These are phyloP conservation scores for Aricia agestis DNA, from an alignment of 1,140 invertebrate genomes.

Conservation along the genomic window DNA sequence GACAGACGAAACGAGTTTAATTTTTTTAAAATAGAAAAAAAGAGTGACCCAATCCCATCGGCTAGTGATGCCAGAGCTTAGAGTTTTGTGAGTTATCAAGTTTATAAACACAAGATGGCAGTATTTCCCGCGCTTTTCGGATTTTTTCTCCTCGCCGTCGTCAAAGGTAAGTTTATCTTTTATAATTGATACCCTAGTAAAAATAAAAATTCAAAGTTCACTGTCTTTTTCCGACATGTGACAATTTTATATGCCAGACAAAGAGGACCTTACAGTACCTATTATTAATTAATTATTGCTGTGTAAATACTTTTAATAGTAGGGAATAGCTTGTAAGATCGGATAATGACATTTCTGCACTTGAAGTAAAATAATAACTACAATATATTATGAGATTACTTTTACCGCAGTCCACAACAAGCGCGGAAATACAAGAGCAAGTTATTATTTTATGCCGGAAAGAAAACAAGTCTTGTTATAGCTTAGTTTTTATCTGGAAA, in stretches of 20 bases:
- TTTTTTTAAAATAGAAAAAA: slow-evolving; percentile 39
- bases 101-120: slow-evolving; percentile 50
- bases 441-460: slow-evolving; percentile 1
- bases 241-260: no score
- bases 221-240: no score
- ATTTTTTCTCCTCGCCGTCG: slow-evolving; percentile 44
- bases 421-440: not conserved
- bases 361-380: not conserved
- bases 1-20: slow-evolving; percentile 43
- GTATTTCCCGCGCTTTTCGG: slow-evolving; percentile 58
- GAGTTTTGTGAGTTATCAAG: slow-evolving; percentile 43
- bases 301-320: no score
- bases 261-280: no score
- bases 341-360: not conserved
- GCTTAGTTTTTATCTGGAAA: not conserved
- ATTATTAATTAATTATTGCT: no score
- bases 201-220: not conserved
- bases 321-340: not conserved
- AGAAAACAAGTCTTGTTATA: not conserved
- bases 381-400: not conserved
- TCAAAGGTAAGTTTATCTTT: slow-evolving; percentile 44
- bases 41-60: slow-evolving; percentile 43
- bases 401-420: not conserved
- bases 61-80: slow-evolving; percentile 55
- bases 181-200: no score